Base-by-base conservation (phyloP, 2,113 vertebrate genomes). In the Xerus inauris region DNA sequence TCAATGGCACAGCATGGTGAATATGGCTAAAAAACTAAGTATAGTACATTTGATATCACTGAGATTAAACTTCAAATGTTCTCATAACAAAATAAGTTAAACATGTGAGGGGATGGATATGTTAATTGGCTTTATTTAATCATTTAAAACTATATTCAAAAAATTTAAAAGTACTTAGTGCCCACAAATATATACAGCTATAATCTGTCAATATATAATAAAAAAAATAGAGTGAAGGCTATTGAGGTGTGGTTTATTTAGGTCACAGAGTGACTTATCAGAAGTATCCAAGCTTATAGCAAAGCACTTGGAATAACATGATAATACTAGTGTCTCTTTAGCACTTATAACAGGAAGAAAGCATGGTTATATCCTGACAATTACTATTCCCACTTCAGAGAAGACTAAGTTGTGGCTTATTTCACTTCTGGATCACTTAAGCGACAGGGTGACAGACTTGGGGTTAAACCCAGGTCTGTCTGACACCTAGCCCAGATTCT, bases 401-500 rank as follows among this genome's bases (percentile, higher is more conserved):
- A 65, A 93, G 49, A 88, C 82, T n/a, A 93, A 91, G 79, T 26
- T 35, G 14, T 54, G 73, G 54, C 72, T 96, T 91, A 77, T 72
- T 38, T 84, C 47, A 72, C 30, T 47, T 45, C 47, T 62, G 54
- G 87, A 89, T 81, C 57, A 67, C 71, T 67, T 30, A 64, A 88
- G 40, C 77, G 54, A 16, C 71, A 84, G 49, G 13, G 17, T 87
- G 96, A 97, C n/a, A 38, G 93, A 97, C 94, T 59, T 49, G 96
- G 83, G 87, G 91, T 94, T 87, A 92, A 87, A 93, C 51, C 49
- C 51, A 73, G 80, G 57, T 83, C 87, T 72, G 69, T 71, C 82
- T 87, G 79, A 59, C 86, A 97, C 79, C 80, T 42, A 89, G 80
- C 69, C 42, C 87, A 87, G 95, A 87, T 38, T 87, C 40, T 87